Evolutionary conservation across 2,797 vertebrate genomes (phyloP), one percentile per base, ranked within the genome.

Genomic region (Siniperca obscura): DNA sequence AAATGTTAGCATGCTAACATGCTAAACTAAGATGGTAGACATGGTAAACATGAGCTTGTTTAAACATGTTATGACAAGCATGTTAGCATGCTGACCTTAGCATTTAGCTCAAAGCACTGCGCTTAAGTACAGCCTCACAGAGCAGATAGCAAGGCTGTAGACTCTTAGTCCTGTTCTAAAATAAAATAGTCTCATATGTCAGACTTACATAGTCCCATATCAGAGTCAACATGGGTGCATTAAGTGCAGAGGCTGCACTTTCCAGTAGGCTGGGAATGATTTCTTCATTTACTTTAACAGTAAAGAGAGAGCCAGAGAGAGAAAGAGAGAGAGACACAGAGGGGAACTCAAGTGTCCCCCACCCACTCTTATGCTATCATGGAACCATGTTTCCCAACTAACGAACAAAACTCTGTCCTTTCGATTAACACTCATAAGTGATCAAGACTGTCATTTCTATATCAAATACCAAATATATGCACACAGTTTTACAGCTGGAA

Each of bases 391-490:
- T 69, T 27, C 38, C 2, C 8, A 3, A 42, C 30, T 3, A 53
- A 70, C 9, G 0, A 10, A 52, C 7, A 53, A 38, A 46, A 68
- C 10, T 44, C 8, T 57, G 19, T 34, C 59, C 48, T 77, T 73
- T 74, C 52, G 60, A 36, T 36, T 44, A 17, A 53, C 38, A 52
- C 21, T 52, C 8, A 56, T 53, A 44, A 53, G 48, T 48, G 30
- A 72, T 46, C 19, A n/a, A 22, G 25, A 16, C 6, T 36, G 42
- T 36, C 21, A 42, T 42, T 56, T 76, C 56, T 36, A 3, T 53
- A 65, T 78, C 30, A 70, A 57, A 50, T 42, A 53, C 38, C 25
- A 65, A 27, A 65, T 82, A 21, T 50, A 13, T 76, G 34, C 44
- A 14, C 3, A 9, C 52, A 19, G 40, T 19, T 64, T 46, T 2